phyloP scores from a whole-genome alignment of 2,113 vertebrate genomes.

The Pimephales promelas region DNA sequence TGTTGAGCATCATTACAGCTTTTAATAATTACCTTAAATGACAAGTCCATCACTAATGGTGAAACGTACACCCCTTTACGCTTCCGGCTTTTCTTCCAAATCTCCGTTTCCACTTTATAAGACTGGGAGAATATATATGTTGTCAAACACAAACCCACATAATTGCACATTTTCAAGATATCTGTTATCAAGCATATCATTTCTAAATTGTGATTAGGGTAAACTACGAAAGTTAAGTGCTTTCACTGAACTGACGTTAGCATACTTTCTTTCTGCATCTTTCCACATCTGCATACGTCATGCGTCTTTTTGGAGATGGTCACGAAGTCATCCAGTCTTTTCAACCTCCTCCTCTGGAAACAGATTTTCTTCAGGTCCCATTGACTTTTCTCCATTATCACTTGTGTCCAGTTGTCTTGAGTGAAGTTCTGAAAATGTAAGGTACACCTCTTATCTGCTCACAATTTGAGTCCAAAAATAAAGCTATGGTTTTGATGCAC shows the following conservation, averaged over 20 bases:
- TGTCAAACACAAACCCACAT: too few relatives aligned
- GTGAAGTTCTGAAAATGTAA: not conserved
- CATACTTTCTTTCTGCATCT: not conserved
- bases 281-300: not conserved
- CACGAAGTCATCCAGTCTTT: not conserved
- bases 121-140: too few relatives aligned
- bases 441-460: not conserved
- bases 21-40: not conserved
- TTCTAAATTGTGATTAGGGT: not conserved
- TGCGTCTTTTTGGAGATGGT: not conserved
- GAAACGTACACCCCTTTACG: not conserved
- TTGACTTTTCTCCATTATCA: not conserved
- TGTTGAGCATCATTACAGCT: not conserved
- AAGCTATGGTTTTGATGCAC: not conserved
- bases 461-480: not conserved
- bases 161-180: too few relatives aligned
- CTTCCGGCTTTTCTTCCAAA: not conserved
- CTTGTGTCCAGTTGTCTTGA: not conserved
- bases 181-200: too few relatives aligned
- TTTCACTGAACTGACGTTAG: too few relatives aligned
- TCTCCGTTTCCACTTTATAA: too few relatives aligned
- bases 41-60: not conserved
- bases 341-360: not conserved
- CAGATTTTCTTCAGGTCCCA: conserved; percentile 4
- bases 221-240: too few relatives aligned